Evolutionary conservation across 1,140 invertebrate genomes (phyloP).

Genomic region (Lepeophtheirus salmonis): DNA sequence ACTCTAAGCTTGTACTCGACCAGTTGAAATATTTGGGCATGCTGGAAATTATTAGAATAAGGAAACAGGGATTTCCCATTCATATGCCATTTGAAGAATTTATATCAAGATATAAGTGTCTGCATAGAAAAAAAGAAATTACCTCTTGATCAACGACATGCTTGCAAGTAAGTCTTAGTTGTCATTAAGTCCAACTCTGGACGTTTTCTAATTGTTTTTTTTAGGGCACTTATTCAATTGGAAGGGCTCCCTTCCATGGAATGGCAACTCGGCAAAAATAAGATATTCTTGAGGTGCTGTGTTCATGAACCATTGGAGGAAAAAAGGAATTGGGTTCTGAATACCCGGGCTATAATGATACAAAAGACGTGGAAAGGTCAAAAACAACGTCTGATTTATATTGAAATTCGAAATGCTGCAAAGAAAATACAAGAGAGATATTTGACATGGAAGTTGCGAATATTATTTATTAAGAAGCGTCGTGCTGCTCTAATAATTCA

Average conservation of each 20-base stretch:
- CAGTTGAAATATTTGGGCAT: slow-evolving; percentile 84
- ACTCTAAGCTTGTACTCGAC: slow-evolving; percentile 60
- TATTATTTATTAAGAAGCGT: slow-evolving; percentile 57
- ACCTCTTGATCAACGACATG: slow-evolving; percentile 1
- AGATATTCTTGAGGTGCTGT: slow-evolving; percentile 64
- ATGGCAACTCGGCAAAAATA: slow-evolving; percentile 78
- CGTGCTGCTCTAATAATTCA: slow-evolving; percentile 74
- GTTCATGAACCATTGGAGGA: slow-evolving; percentile 77
- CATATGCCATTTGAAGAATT: slow-evolving; percentile 62
- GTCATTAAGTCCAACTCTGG: background rate
- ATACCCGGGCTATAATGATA: slow-evolving; percentile 48
- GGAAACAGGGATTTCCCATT: slow-evolving; percentile 77
- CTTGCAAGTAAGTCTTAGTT: slow-evolving; percentile 2
- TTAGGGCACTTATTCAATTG: slow-evolving; percentile 34
- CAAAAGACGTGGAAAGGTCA: slow-evolving; percentile 54
- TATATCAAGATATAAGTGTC: slow-evolving; percentile 52
- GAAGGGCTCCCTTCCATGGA: slow-evolving; percentile 45
- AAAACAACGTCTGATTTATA: slow-evolving; percentile 36
- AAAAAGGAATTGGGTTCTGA: slow-evolving; percentile 43
- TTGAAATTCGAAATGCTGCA: slow-evolving; percentile 44
- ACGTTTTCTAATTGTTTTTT: slow-evolving; percentile 6
- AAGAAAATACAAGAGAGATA: slow-evolving; percentile 66
- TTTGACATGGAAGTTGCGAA: slow-evolving; percentile 60
- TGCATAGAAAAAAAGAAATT: slow-evolving; percentile 29
- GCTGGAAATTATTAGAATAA: slow-evolving; percentile 82